Evolutionary conservation across 2,888 invertebrate species (phyloP), one percentile per base, ranked within the genome.

Genomic region (Epirrita christyi): DNA sequence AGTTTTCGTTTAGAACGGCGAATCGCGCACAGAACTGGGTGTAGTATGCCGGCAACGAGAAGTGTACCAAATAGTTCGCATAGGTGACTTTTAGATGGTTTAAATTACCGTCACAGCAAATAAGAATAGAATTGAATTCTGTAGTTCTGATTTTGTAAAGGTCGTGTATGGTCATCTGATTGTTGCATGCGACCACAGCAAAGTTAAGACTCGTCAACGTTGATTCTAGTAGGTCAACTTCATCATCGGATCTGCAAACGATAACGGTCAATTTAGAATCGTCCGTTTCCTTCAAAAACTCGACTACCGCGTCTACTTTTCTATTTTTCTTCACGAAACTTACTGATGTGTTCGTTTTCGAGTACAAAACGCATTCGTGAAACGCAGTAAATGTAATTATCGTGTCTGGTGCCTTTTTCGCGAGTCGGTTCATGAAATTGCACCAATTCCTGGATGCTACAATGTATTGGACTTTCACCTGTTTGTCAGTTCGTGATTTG

Each of bases 281-380:
- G 36, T 92, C 83, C 11, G 89, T 81, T 34, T 88, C 78, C 51
- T 85, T 78, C 8, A 95, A 63, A 65, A 94, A 88, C 7, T 91
- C 93, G 72, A 90, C 64, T 37, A 94, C 73, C 28, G 76, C 75
- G 1, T 81, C 66, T 0, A 83, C 54, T 79, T 94, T 95, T 2
- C 83, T 80, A 1, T 84, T 77, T 7, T 85, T 80, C 27, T 80
- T 77, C 1, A 88, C 76, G 43, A 86, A 87, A 53, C 78, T 78
- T 0, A 89, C 83, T 0, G 81, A 72, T 11, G 85, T 87, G n/a
- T 73, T 86, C 58, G 64, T 93, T 84, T 77, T 93, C 67, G 94
- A 95, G 81, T 95, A 97, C 10, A 96, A 84, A 0, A 96, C 94
- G 44, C 96, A 96, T 83, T 97, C 97, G 66, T 96, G 92, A 67